These are phyloP conservation scores for Heterochromis multidens DNA, from an alignment of 2,113 vertebrate species.

Conservation along the genomic window DNA sequence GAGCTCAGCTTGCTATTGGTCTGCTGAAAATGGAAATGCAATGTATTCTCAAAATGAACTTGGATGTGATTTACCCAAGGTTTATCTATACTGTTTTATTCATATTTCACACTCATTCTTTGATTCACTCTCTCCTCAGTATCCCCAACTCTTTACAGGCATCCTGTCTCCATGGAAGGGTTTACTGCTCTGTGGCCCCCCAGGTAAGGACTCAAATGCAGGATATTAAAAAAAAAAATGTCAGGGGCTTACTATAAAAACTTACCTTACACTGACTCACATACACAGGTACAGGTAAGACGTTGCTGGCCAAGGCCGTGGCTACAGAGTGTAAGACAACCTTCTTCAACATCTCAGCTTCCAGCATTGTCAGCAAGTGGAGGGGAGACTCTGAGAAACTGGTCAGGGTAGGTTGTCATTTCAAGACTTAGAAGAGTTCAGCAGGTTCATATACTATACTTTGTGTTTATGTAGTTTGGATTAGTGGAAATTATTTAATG, in stretches of 20 bases:
- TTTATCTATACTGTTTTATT: neutral
- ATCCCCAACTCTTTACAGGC: slow-evolving; percentile 92
- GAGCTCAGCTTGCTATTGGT: slow-evolving; percentile 1
- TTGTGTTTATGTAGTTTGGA: neutral
- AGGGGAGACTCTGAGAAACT: slow-evolving; percentile 97
- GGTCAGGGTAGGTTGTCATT: slow-evolving; percentile 79
- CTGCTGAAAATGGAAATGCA: neutral
- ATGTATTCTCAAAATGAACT: neutral
- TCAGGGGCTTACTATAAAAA: neutral
- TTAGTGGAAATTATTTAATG: neutral
- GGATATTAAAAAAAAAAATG: neutral
- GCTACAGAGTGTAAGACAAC: slow-evolving; percentile 95
- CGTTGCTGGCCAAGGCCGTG: slow-evolving; percentile 94
- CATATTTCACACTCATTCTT: neutral
- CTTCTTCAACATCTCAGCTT: slow-evolving; percentile 98
- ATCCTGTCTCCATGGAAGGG: slow-evolving; percentile 97
- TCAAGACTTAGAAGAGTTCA: neutral
- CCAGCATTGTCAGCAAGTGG: slow-evolving; percentile 99
- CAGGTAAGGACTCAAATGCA: slow-evolving; percentile 73
- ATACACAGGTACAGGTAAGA: slow-evolving; percentile 89
- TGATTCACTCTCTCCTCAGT: slow-evolving; percentile 70
- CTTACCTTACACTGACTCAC: neutral
- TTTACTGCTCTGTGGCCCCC: slow-evolving; percentile 90
- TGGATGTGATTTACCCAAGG: neutral
- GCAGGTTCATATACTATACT: neutral